Evolutionary conservation across 2,797 vertebrate species (phyloP).

Genomic region (Schizopygopsis malacanthus): DNA sequence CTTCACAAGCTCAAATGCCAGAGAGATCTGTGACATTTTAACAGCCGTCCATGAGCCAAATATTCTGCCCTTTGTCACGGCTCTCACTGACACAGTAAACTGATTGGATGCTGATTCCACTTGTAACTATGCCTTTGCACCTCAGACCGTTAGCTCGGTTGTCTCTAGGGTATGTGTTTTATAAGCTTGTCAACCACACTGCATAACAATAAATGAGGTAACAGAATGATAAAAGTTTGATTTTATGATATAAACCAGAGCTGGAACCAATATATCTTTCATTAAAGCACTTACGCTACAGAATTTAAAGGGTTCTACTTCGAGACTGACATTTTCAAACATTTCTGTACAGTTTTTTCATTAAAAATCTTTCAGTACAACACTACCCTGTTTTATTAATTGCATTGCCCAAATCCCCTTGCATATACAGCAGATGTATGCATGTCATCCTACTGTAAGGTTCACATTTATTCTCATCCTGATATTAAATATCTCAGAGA

Average conservation of each 20-base stretch:
- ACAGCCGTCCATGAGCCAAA: slow-evolving; percentile 58
- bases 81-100: slow-evolving; percentile 54
- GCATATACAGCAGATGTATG: slow-evolving; percentile 28
- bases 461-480: slow-evolving; percentile 42
- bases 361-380: slow-evolving; percentile 24
- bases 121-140: slow-evolving; percentile 51
- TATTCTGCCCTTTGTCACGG: slow-evolving; percentile 49
- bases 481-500: slow-evolving; percentile 40
- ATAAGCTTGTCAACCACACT: slow-evolving; percentile 41
- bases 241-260: slow-evolving; percentile 32
- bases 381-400: slow-evolving; percentile 5
- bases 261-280: slow-evolving; percentile 28
- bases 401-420: slow-evolving; percentile 3
- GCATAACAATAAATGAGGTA: slow-evolving; percentile 36
- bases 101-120: slow-evolving; percentile 59
- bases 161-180: slow-evolving; percentile 27
- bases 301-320: slow-evolving; percentile 8
- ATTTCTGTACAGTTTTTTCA: slow-evolving; percentile 13
- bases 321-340: background rate
- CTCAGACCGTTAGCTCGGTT: slow-evolving; percentile 23
- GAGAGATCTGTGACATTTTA: slow-evolving; percentile 66
- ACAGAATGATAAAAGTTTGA: slow-evolving; percentile 25
- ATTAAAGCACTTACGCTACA: slow-evolving; percentile 10
- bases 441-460: background rate
- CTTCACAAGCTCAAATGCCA: slow-evolving; percentile 62